These are phyloP conservation scores for Harlomillsia oculata DNA, from an alignment of 1,140 invertebrate species.

Conservation along the genomic window DNA sequence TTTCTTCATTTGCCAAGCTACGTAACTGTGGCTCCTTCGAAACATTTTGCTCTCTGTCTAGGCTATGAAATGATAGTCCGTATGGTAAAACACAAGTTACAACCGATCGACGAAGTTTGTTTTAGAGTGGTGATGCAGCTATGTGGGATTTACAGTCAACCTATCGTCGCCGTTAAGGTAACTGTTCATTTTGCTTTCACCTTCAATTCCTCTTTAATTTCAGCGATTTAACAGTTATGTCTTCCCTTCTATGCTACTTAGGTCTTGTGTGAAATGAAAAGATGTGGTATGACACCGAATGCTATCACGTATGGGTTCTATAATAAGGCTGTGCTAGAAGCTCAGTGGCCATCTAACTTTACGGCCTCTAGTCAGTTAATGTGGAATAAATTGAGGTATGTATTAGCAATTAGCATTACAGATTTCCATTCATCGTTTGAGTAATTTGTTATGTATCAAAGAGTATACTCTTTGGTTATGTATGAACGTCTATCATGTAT, in stretches of 20 bases:
- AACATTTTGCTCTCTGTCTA: slow-evolving; percentile 66
- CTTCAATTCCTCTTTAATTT: not conserved
- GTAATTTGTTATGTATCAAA: not conserved
- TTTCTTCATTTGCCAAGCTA: slow-evolving; percentile 86
- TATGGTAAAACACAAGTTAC: slow-evolving; percentile 67
- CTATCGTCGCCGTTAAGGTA: slow-evolving; percentile 80
- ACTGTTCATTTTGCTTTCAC: not conserved
- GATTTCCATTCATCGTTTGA: not conserved
- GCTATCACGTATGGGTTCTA: slow-evolving; percentile 93
- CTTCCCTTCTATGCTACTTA: not conserved
- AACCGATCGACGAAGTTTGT: slow-evolving; percentile 88
- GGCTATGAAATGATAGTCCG: slow-evolving; percentile 78
- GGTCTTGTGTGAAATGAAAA: slow-evolving; percentile 88
- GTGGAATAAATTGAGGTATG: slow-evolving; percentile 76
- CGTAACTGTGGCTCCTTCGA: slow-evolving; percentile 47
- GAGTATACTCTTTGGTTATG: not conserved
- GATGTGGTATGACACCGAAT: slow-evolving; percentile 86
- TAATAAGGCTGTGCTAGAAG: slow-evolving; percentile 77
- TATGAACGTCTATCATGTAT: not conserved
- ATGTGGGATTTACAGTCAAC: slow-evolving; percentile 87
- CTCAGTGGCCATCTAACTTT: slow-evolving; percentile 83
- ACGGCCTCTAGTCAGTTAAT: slow-evolving; percentile 68
- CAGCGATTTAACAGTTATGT: not conserved
- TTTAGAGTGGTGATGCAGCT: slow-evolving; percentile 98
- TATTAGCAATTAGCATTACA: too few species aligned